Evolutionary conservation across 2,797 vertebrate species (phyloP), one percentile per base, ranked within the genome.

Genomic region (Buphagus erythrorhynchus): DNA sequence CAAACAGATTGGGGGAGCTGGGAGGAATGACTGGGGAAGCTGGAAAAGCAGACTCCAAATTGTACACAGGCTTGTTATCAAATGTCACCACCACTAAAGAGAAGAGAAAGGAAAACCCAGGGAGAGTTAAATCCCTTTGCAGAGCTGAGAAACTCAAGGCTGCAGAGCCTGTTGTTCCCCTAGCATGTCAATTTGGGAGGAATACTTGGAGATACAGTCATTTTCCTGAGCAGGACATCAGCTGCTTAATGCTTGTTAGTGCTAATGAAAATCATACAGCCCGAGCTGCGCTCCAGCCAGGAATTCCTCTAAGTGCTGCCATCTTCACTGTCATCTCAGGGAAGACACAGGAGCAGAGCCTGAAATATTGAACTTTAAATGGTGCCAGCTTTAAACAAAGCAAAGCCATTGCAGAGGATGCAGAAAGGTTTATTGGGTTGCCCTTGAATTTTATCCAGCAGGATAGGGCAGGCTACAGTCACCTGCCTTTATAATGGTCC

Each of bases 261-360:
- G 46, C 57, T 94, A 92, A 94, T 90, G 88, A 96, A 94, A 96
- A 92, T 95, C 95, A 92, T 35, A 75, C 78, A 96, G 89, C 72
- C 25, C 0, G 5, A 80, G 49, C 4, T 54, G 75, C 82, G 38
- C 85, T 93, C 54, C 84, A 83, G 86, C 62, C 95, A 90, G 84
- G 40, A 62, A 88, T 76, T 86, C 69, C 75, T 93, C 76, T 46
- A 43, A 80, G 54, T 19, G 3, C 85, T 95, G 88, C 82, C 81
- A 40, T 93, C 90, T 91, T 67, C 51, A 19, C 68, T 72, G 79
- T 61, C 58, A 16, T 86, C 84, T 80, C 2, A 0, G 79, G 76
- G 65, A 96, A 84, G 58, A 57, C 67, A 63, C 35, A 0, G 5
- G 57, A 73, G 52, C 65, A 71, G 68, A 71, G 49, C n/a, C 87